Percentiles rank a stretch among this genome's conserved stretches.
Conservation (phyloP, 2,888 invertebrate genomes). For the Metellina segmentata region DNA sequence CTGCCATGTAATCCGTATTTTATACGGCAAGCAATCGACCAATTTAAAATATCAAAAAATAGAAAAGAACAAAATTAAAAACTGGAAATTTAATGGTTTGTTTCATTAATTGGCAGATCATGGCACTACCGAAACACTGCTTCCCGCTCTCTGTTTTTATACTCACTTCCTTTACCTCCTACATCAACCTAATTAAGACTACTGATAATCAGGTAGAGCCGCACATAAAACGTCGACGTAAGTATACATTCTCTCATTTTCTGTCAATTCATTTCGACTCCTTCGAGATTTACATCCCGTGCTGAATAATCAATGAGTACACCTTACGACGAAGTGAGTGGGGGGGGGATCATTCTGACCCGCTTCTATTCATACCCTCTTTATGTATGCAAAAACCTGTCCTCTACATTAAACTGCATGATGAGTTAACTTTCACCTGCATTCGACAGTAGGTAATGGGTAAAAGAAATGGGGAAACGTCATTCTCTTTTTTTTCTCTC, state of each 20-base stretch:
- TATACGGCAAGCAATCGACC: neutral
- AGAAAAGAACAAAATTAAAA: neutral
- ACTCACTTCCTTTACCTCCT: neutral
- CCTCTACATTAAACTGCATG: slow-evolving; percentile 66
- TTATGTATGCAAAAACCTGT: slow-evolving; percentile 64
- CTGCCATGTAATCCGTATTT: neutral
- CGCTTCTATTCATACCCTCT: slow-evolving; percentile 38
- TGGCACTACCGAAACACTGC: neutral
- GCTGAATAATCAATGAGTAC: slow-evolving; percentile 46
- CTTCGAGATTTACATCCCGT: slow-evolving; percentile 26
- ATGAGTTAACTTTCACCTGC: slow-evolving; percentile 74
- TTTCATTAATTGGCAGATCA: neutral
- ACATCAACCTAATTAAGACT: slow-evolving; percentile 36
- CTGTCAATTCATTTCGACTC: slow-evolving; percentile 47
- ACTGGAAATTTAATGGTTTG: neutral
- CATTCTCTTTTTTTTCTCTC: slow-evolving; percentile 11
- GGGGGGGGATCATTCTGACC: slow-evolving; percentile 52
- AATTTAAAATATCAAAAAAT: neutral
- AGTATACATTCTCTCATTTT: slow-evolving; percentile 17
- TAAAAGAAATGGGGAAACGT: slow-evolving; percentile 60
- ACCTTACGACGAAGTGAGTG: slow-evolving; percentile 3
- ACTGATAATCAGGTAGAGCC: neutral
- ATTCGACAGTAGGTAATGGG: slow-evolving; percentile 49
- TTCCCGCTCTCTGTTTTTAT: neutral
- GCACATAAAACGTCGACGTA: neutral